Evolutionary conservation across 2,888 invertebrate genomes (phyloP).

Genomic region (Graphium colonna): DNA sequence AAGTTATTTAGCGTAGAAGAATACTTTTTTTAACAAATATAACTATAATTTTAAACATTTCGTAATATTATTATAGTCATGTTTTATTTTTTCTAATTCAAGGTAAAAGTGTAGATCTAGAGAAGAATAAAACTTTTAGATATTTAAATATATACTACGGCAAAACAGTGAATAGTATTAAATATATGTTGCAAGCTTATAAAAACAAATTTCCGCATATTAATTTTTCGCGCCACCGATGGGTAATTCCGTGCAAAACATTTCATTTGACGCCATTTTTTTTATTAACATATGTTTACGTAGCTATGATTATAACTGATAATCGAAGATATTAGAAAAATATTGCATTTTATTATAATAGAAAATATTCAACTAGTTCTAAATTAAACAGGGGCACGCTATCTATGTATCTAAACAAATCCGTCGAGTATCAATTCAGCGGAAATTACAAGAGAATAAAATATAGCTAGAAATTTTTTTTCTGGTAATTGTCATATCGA

Average conservation of each 20-base stretch:
- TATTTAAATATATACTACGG: constrained; percentile 54
- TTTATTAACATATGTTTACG: constrained; percentile 43
- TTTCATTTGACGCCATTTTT: constrained; percentile 34
- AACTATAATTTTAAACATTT: constrained; percentile 52
- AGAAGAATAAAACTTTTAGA: constrained; percentile 42
- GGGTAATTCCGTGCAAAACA: constrained; percentile 43
- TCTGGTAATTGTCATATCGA: not conserved
- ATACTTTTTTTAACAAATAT: constrained; percentile 70
- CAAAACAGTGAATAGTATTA: constrained; percentile 51
- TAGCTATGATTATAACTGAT: constrained; percentile 44
- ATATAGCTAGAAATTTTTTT: not conserved
- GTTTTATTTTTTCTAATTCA: constrained; percentile 51
- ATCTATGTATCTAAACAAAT: constrained; percentile 11
- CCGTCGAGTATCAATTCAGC: constrained; percentile 5
- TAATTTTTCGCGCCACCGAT: not conserved
- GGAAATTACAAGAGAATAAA: not conserved
- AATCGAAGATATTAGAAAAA: constrained; percentile 60
- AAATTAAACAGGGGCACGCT: constrained; percentile 34
- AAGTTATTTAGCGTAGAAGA: constrained; percentile 74
- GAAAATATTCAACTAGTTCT: constrained; percentile 50
- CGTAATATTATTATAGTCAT: constrained; percentile 46
- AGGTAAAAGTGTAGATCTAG: constrained; percentile 62
- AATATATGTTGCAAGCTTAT: constrained; percentile 50
- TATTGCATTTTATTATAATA: constrained; percentile 61
- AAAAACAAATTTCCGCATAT: constrained; percentile 34